phyloP scores from a whole-genome alignment of 1,140 invertebrate genomes.

The Cydia splendana region DNA sequence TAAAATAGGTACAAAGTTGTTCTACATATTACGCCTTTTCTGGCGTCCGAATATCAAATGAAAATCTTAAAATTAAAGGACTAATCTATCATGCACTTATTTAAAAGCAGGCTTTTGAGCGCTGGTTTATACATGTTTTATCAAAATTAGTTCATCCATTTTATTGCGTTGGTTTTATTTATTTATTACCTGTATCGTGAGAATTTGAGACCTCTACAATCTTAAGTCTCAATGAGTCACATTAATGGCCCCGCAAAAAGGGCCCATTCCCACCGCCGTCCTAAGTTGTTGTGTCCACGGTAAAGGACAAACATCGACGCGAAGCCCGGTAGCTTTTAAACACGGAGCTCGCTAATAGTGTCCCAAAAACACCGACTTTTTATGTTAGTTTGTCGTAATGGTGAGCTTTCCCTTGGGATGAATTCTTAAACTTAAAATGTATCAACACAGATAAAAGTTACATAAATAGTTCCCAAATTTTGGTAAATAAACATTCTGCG shows the following conservation, averaged over 20 bases:
- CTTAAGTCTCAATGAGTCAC: conserved; percentile 15
- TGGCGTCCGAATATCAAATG: too few relatives aligned
- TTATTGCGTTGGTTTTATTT: too few relatives aligned
- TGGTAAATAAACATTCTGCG: too few relatives aligned
- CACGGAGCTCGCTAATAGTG: conserved; percentile 23
- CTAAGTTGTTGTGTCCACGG: conserved; percentile 27
- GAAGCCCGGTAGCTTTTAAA: conserved; percentile 26
- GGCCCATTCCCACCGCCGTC: conserved; percentile 25
- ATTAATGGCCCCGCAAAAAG: conserved; percentile 23
- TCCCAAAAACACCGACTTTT: conserved; percentile 13
- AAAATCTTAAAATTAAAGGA: too few relatives aligned
- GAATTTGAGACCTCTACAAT: background rate
- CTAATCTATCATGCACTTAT: too few relatives aligned
- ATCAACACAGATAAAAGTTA: too few relatives aligned
- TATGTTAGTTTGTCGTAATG: background rate
- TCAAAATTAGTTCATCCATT: too few relatives aligned
- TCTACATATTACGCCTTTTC: too few relatives aligned
- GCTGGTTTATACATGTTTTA: too few relatives aligned
- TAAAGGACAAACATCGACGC: conserved; percentile 18
- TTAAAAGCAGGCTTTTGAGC: too few relatives aligned
- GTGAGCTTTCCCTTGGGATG: background rate
- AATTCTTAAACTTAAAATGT: background rate
- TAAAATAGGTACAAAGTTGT: too few relatives aligned
- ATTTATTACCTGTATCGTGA: background rate
- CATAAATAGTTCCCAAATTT: too few relatives aligned